phyloP scores from a whole-genome alignment of 2,797 vertebrate species.

The Labeo calbasu region DNA sequence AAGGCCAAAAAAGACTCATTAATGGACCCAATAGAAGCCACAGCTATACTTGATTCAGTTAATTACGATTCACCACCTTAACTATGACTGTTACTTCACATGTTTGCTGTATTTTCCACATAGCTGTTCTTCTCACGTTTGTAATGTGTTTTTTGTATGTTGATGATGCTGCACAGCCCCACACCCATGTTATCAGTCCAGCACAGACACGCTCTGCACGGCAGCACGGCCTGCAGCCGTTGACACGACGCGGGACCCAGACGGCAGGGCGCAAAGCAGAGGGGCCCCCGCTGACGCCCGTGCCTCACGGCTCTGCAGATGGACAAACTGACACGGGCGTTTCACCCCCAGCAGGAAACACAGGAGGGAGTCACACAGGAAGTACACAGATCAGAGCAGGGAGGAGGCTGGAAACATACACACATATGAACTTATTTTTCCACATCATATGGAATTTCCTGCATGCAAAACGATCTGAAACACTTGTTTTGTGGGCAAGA shows the following conservation, averaged over 20 bases:
- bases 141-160: background rate
- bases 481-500: background rate
- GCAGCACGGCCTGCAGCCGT: constrained; percentile 7
- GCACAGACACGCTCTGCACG: constrained; percentile 28
- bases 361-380: constrained; percentile 36
- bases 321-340: background rate
- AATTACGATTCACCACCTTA: background rate
- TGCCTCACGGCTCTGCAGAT: constrained; percentile 15
- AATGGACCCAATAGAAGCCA: background rate
- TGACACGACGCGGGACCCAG: background rate
- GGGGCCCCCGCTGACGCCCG: background rate
- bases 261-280: background rate
- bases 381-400: constrained; percentile 32
- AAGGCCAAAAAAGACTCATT: background rate
- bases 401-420: constrained; percentile 34
- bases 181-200: constrained; percentile 58
- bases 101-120: background rate
- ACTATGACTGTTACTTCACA: background rate
- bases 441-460: background rate
- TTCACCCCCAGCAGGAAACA: constrained; percentile 43
- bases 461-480: background rate
- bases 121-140: background rate
- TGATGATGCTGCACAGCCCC: constrained; percentile 39
- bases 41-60: background rate
- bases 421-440: background rate